Percentiles rank a stretch among this genome's conserved stretches.
phyloP scores from a whole-genome alignment of 2,888 invertebrate species.

The Minunthozetes semirufus region DNA sequence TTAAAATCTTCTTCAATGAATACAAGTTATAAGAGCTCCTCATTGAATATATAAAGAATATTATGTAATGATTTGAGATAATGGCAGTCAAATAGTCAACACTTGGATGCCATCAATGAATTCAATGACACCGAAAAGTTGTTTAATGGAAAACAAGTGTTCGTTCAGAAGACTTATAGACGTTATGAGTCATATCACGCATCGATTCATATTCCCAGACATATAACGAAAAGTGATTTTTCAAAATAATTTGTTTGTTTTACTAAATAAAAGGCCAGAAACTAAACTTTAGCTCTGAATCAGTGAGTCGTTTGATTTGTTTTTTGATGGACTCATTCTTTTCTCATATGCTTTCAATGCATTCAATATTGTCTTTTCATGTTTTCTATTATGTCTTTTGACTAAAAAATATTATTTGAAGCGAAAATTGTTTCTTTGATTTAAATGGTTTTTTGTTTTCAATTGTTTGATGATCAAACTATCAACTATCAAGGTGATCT shows the following conservation, averaged over 20 bases:
- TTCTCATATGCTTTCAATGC: not conserved
- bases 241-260: constrained; percentile 27
- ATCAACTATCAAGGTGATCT: too few relatives aligned
- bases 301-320: constrained; percentile 26
- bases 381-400: constrained; percentile 4
- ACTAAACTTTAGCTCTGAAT: constrained; percentile 6
- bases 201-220: constrained; percentile 27
- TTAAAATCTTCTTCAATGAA: too few relatives aligned
- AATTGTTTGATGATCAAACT: too few relatives aligned
- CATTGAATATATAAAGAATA: not conserved
- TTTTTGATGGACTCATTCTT: constrained; percentile 14
- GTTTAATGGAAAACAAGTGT: constrained; percentile 6
- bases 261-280: constrained; percentile 23
- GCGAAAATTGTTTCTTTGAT: not conserved
- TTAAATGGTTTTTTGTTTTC: too few relatives aligned
- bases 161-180: constrained; percentile 3
- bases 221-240: constrained; percentile 26
- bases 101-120: not conserved
- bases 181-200: constrained; percentile 10
- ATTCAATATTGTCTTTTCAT: constrained; percentile 4
- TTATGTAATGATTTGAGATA: not conserved
- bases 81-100: constrained; percentile 12
- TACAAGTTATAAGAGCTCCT: too few relatives aligned
- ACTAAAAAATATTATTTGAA: not conserved
- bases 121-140: constrained; percentile 8